Evolutionary conservation across 2,113 vertebrate genomes (phyloP), one percentile per base, ranked within the genome.

Genomic region (Urocolius indicus): DNA sequence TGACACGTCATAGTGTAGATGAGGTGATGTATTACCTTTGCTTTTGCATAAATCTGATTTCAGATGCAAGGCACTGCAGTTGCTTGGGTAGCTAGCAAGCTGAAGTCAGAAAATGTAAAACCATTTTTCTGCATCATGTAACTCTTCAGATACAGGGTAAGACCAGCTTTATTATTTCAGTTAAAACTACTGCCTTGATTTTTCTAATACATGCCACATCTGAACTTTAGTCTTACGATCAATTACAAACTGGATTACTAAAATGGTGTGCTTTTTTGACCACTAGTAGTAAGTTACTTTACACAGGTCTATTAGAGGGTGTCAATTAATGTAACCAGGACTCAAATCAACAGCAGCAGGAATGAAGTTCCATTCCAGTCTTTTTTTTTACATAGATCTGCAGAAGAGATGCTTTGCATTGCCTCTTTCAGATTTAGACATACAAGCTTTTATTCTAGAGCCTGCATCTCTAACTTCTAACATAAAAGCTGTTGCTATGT

Each of bases 21-120:
- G 9, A 27, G 26, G 29, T 16, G 16, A 67, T 10, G 24, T 30
- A 76, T 84, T n/a, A 65, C 51, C 23, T 62, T 49, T n/a, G 8
- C n/a, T 58, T 94, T 61, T 87, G 41, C 9, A 85, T 13, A 72
- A 88, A 29, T 79, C 92, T 69, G 59, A 22, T 91, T 92, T 84
- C 65, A 97, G 95, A 76, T 96, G 66, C 87, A 94, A 95, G 97
- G 93, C 48, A 96, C 30, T 34, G 75, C 96, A 82, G 30, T 96
- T 78, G 52, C 94, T 91, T 45, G 45, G 79, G 92, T 57, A 59
- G 24, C 45, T 2, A 5, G 36, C 26, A 30, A 63, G 36, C 9
- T 9, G 2, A 61, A 87, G 58, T 21, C 10, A 43, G 12, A 69
- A 43, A 19, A 58, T 16, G 13, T 5, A 66, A 49, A 29, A 29